A percentile compares a stretch with the other conserved stretches of the same genome.
These are phyloP conservation scores for Meloidogyne chitwoodi DNA, from an alignment of 1,140 invertebrate species.

Conservation along the genomic window DNA sequence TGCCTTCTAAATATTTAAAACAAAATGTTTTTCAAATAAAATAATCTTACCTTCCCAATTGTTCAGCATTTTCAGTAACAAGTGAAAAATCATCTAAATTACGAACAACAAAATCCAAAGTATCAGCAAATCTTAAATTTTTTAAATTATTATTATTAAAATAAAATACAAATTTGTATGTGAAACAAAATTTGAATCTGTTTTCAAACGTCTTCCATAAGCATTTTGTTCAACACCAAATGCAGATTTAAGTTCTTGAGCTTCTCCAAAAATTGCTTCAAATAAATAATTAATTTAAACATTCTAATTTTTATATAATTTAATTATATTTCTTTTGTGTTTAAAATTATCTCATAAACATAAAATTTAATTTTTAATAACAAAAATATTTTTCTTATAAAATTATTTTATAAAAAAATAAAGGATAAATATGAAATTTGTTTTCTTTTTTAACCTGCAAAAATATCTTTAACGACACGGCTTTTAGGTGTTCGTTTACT, in stretches of 20 bases:
- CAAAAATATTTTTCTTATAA: no score
- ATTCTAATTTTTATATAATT: no score
- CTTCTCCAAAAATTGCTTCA: constrained; percentile 43
- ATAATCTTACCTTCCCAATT: constrained; percentile 33
- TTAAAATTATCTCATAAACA: no score
- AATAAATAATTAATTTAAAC: constrained; percentile 6
- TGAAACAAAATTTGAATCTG: constrained; percentile 37
- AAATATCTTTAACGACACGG: constrained; percentile 41
- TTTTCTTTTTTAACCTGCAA: constrained; percentile 27
- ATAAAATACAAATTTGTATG: constrained; percentile 33
- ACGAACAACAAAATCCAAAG: constrained; percentile 46
- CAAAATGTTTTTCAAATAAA: neutral
- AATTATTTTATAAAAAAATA: constrained; percentile 14
- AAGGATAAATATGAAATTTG: neutral
- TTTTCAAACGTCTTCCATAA: constrained; percentile 30
- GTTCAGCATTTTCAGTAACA: constrained; percentile 49
- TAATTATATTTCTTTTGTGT: no score
- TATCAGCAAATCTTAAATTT: constrained; percentile 31
- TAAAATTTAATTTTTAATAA: no score
- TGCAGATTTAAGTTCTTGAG: constrained; percentile 40
- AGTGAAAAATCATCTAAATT: constrained; percentile 44
- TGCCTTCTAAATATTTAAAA: constrained; percentile 31
- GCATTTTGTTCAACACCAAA: constrained; percentile 31
- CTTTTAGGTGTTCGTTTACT: constrained; percentile 34
- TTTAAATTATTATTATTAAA: neutral